A percentile compares a stretch with the other conserved stretches of the same genome.
phyloP scores from a whole-genome alignment of 2,113 vertebrate genomes.

The Jacana jacana region DNA sequence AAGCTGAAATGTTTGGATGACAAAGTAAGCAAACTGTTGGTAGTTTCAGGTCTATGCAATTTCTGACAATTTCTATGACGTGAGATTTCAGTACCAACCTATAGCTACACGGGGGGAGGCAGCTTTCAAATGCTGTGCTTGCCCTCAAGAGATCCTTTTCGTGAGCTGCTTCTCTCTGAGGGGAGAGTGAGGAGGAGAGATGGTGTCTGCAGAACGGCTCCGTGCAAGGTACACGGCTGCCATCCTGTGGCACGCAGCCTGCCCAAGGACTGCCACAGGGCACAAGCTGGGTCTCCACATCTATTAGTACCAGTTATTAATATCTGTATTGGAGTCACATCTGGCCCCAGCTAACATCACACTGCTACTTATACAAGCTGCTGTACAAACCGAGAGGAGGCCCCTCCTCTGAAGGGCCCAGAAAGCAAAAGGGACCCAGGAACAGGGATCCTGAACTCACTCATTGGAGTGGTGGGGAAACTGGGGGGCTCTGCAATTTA shows the following conservation, averaged over 20 bases:
- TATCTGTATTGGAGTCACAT: not conserved
- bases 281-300: not conserved
- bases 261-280: not conserved
- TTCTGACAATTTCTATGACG: not conserved
- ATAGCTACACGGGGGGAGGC: not conserved
- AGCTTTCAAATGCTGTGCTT: not conserved
- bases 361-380: not conserved
- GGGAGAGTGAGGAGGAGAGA: not conserved
- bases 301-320: not conserved
- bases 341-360: not conserved
- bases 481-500: not conserved
- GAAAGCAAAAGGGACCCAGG: not conserved
- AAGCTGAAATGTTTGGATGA: not conserved
- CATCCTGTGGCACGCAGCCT: not conserved
- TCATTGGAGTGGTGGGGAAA: too few species aligned
- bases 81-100: not conserved
- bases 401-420: not conserved
- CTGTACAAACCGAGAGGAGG: not conserved
- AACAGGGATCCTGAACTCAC: not conserved
- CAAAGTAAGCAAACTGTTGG: not conserved
- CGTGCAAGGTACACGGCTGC: not conserved
- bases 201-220: accelerated
- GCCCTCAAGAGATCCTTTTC: not conserved
- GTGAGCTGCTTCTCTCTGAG: not conserved
- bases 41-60: not conserved